A percentile compares a stretch with the other conserved stretches of the same genome.
phyloP scores from a whole-genome alignment of 2,888 invertebrate genomes.

The Aethes cnicana region DNA sequence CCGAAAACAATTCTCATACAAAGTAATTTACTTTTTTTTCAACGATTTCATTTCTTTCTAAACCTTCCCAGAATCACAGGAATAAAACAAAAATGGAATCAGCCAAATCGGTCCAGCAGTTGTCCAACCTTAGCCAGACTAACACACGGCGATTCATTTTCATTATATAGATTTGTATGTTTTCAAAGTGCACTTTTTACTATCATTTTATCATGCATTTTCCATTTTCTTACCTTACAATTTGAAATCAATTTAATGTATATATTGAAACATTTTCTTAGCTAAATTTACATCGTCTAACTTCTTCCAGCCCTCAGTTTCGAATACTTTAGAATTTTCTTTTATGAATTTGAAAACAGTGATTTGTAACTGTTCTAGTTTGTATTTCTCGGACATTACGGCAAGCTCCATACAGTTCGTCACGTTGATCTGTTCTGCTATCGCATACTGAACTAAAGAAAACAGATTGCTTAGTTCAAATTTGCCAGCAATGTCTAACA shows the following conservation, averaged over 20 bases:
- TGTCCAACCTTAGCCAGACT: too few species aligned
- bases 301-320: constrained; percentile 57
- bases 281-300: constrained; percentile 60
- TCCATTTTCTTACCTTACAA: background rate
- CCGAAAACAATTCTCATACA: too few species aligned
- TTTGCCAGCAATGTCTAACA: constrained; percentile 55
- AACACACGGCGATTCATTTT: too few species aligned
- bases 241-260: constrained; percentile 26
- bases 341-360: constrained; percentile 58
- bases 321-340: constrained; percentile 53
- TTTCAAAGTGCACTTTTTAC: too few species aligned
- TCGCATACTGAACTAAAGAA: constrained; percentile 47
- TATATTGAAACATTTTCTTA: constrained; percentile 54
- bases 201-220: background rate
- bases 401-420: constrained; percentile 63
- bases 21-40: too few species aligned
- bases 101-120: too few species aligned
- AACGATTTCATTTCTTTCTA: too few species aligned
- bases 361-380: constrained; percentile 47
- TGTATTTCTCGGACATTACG: constrained; percentile 57
- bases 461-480: constrained; percentile 54
- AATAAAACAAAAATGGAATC: too few species aligned
- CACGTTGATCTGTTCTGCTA: constrained; percentile 52
- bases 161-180: too few species aligned
- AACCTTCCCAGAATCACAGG: too few species aligned